These are phyloP conservation scores for Numenius arquata DNA, from an alignment of 2,113 vertebrate genomes.

Conservation along the genomic window DNA sequence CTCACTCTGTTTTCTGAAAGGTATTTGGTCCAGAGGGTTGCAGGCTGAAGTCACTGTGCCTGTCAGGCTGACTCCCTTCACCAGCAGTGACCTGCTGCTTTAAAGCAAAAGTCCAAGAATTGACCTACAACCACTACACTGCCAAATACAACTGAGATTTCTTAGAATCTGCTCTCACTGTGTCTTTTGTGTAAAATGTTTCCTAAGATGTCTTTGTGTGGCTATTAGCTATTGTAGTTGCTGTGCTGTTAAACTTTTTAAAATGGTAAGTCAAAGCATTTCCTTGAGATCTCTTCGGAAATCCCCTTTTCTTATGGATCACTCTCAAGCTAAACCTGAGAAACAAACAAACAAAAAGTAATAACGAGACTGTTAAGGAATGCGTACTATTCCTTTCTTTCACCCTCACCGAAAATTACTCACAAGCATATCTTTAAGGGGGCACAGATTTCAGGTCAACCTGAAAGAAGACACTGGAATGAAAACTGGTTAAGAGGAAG, in stretches of 20 bases:
- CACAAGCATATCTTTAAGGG: neutral
- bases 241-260: neutral
- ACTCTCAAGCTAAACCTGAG: neutral
- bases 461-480: neutral
- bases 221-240: neutral
- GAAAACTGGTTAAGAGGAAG: neutral
- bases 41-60: neutral
- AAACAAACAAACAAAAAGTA: neutral
- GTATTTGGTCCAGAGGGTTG: neutral
- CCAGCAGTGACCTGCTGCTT: neutral
- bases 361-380: neutral
- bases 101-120: neutral
- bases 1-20: neutral
- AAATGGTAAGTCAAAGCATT: neutral
- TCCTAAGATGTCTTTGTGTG: neutral
- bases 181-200: neutral
- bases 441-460: neutral
- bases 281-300: neutral
- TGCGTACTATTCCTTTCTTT: neutral
- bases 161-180: neutral
- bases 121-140: neutral
- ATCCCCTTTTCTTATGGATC: neutral
- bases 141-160: slow-evolving; percentile 11
- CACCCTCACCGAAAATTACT: neutral
- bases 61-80: neutral